A percentile compares a stretch with the other conserved stretches of the same genome.
Conservation (phyloP, 2,113 vertebrate species). For the Eublepharis macularius region DNA sequence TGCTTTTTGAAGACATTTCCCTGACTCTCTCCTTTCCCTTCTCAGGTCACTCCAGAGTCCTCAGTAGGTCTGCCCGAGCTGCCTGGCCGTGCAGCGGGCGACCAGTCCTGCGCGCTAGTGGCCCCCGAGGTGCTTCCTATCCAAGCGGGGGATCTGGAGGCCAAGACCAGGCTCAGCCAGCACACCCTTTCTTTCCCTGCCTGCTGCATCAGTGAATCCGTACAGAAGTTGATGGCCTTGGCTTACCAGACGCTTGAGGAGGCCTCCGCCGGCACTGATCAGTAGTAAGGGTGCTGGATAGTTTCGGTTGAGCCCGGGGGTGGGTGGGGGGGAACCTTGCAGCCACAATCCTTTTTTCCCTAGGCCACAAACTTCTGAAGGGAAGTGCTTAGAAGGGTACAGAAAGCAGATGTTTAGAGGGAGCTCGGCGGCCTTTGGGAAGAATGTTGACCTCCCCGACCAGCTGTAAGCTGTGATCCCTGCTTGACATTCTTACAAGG, state of each 20-base stretch:
- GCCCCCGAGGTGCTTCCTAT: not conserved
- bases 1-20: too few species aligned
- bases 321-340: not conserved
- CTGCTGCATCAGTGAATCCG: conserved; percentile 90
- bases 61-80: conserved; percentile 79
- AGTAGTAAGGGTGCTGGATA: conserved; percentile 75
- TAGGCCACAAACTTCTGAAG: too few species aligned
- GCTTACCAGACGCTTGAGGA: conserved; percentile 88
- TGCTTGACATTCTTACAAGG: not conserved
- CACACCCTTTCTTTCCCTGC: conserved; percentile 84
- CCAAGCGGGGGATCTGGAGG: conserved; percentile 68
- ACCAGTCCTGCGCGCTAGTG: conserved; percentile 50
- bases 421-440: not conserved
- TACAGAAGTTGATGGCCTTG: conserved; percentile 90
- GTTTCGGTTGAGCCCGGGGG: too few species aligned
- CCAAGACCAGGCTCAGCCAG: conserved; percentile 74
- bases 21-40: conserved; percentile 22
- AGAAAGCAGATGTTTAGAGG: not conserved
- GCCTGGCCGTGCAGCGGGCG: conserved; percentile 64
- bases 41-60: conserved; percentile 86
- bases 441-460: not conserved
- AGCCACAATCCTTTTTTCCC: not conserved
- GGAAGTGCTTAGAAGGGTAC: too few species aligned
- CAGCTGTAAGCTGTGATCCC: not conserved
- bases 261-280: conserved; percentile 85